Percentiles rank a stretch among this genome's conserved stretches.
These are phyloP conservation scores for Ellobius talpinus DNA, from an alignment of 2,113 vertebrate species.

Conservation along the genomic window DNA sequence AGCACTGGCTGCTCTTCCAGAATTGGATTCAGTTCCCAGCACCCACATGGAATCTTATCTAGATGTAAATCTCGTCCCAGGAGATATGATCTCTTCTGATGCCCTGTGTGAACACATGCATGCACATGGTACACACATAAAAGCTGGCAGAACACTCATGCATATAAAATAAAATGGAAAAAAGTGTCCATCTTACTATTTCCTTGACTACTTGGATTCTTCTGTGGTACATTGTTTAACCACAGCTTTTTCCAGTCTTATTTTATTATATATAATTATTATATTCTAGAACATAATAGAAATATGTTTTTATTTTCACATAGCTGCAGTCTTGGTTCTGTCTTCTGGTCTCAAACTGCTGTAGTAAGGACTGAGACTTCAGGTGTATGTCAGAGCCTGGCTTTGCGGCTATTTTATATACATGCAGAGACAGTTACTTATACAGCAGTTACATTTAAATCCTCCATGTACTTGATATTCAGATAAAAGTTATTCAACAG, in stretches of 20 bases:
- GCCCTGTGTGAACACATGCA: background rate
- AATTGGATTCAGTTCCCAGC: background rate
- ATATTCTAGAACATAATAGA: background rate
- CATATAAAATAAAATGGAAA: background rate
- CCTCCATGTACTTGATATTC: background rate
- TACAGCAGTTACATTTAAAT: background rate
- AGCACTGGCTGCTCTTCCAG: background rate
- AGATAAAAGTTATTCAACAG: slow-evolving; percentile 26
- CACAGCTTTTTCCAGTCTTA: background rate
- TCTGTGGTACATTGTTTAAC: background rate
- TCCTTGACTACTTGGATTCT: background rate
- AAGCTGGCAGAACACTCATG: background rate
- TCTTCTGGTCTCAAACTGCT: background rate
- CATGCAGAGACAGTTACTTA: background rate
- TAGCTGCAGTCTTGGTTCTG: background rate
- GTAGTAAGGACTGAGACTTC: background rate
- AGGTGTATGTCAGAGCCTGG: background rate
- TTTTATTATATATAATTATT: background rate
- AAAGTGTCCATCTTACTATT: background rate
- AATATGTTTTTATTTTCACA: background rate
- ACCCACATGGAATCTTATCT: background rate
- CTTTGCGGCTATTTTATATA: background rate
- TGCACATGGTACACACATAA: background rate
- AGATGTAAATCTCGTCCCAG: too few relatives aligned
- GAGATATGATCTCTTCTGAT: background rate